Percentiles rank a stretch among this genome's conserved stretches.
phyloP scores from a whole-genome alignment of 2,888 invertebrate genomes.

The Ectropis crepuscularia region DNA sequence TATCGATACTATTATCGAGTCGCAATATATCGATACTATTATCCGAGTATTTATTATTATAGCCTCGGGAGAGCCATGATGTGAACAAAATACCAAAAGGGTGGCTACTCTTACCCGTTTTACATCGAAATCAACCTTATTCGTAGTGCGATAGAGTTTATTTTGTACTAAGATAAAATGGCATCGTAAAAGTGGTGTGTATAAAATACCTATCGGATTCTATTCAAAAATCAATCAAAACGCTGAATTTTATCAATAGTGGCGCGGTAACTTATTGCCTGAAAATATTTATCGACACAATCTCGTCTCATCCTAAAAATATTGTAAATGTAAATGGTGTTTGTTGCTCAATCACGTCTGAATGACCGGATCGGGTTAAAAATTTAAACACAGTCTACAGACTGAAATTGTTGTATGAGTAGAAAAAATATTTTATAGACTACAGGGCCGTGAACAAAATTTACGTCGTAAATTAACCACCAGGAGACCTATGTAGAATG shows the following conservation, averaged over 20 bases:
- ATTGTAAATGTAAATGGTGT: too few relatives aligned
- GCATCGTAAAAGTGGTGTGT: conserved; percentile 20
- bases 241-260: conserved; percentile 14
- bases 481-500: too few relatives aligned
- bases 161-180: conserved; percentile 7
- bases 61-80: conserved; percentile 38
- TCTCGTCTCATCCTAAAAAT: background rate
- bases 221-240: conserved; percentile 35
- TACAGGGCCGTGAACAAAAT: too few relatives aligned
- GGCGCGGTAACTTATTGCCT: conserved; percentile 16
- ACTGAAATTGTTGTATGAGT: too few relatives aligned
- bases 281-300: conserved; percentile 16
- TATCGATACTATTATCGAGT: conserved; percentile 39
- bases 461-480: too few relatives aligned
- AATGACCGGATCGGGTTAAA: too few relatives aligned
- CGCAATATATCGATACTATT: conserved; percentile 40
- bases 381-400: too few relatives aligned
- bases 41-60: conserved; percentile 47
- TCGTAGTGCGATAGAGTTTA: conserved; percentile 15
- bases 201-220: conserved; percentile 28
- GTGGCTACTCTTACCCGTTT: conserved; percentile 22
- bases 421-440: too few relatives aligned
- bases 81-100: conserved; percentile 43
- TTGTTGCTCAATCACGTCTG: too few relatives aligned
- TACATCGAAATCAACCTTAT: conserved; percentile 27